Conservation (phyloP, 2,888 invertebrate species). For the Drosophila leonis region DNA sequence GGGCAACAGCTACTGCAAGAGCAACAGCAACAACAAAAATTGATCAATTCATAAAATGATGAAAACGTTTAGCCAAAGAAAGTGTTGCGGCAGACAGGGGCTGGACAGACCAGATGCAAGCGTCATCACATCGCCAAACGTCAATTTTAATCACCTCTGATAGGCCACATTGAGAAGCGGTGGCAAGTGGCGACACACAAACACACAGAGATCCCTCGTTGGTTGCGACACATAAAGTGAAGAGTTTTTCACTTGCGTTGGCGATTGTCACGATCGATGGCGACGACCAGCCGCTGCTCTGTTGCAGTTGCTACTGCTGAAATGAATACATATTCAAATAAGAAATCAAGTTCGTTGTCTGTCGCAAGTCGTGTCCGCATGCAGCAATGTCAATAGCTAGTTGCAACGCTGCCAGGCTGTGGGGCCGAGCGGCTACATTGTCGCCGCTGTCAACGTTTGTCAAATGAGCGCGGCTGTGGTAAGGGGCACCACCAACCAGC, state of each 20-base stretch:
- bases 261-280: conserved; percentile 78
- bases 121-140: conserved; percentile 69
- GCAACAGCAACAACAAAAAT: conserved; percentile 67
- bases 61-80: conserved; percentile 80
- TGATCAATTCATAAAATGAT: conserved; percentile 83
- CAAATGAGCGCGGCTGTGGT: conserved; percentile 57
- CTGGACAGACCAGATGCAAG: conserved; percentile 19
- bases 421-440: conserved; percentile 49
- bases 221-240: conserved; percentile 74
- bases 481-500: conserved; percentile 19
- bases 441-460: conserved; percentile 80
- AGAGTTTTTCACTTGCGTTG: conserved; percentile 81
- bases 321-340: conserved; percentile 77
- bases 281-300: conserved; percentile 46
- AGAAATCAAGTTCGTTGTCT: conserved; percentile 71
- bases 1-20: conserved; percentile 51
- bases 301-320: neutral
- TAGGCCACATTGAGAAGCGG: conserved; percentile 40
- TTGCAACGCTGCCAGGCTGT: conserved; percentile 9
- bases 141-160: conserved; percentile 79
- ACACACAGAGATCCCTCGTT: conserved; percentile 25
- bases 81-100: conserved; percentile 52
- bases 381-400: conserved; percentile 57
- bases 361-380: conserved; percentile 9
- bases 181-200: conserved; percentile 19